Evolutionary conservation across 2,888 invertebrate species (phyloP), one percentile per base, ranked within the genome.

Genomic region (Sclerodermus sp.): DNA sequence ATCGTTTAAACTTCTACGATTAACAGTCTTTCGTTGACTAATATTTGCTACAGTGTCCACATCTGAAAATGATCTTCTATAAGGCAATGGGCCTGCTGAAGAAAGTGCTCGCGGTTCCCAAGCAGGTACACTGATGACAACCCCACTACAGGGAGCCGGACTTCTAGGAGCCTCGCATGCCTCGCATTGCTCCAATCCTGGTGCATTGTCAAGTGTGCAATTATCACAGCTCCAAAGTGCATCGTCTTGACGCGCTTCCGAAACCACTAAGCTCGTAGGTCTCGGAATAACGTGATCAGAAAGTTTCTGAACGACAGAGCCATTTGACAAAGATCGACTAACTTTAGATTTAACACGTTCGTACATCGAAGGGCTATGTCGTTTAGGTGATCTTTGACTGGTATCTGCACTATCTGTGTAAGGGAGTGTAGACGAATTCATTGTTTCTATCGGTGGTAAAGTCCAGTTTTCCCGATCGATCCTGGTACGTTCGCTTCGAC

Each of bases 191-290:
- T 84, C 83, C 53, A 84, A 81, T 23, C 84, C 82, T 0, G 83
- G 83, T 45, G 85, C 82, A 78, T 91, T 91, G 60, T 89, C 84
- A 31, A 91, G 78, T 0, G 91, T 91, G 72, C 91, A 91, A 66
- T 88, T 84, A 62, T 83, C 83, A 69, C 89, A 89, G 12, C 87
- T 84, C 89, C 89, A 89, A 44, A 74, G 66, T 14, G 69, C 68
- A 34, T 76, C 75, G 9, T 62, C 58, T 8, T 69, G 68, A 29
- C 65, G 66, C 8, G 70, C 60, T 59, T 84, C 84, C 0, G 84
- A 80, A n/a, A 84, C 84, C 71, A 84, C 80, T 14, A 85, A 71
- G 69, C 84, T 85, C 1, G 84, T 84, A 1, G 85, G 84, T 59
- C 85, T 77, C 51, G 81, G 82, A 29, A 70, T 59, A 15, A 73